Conservation (phyloP, 2,113 vertebrate genomes). For the Pangasianodon hypophthalmus region DNA sequence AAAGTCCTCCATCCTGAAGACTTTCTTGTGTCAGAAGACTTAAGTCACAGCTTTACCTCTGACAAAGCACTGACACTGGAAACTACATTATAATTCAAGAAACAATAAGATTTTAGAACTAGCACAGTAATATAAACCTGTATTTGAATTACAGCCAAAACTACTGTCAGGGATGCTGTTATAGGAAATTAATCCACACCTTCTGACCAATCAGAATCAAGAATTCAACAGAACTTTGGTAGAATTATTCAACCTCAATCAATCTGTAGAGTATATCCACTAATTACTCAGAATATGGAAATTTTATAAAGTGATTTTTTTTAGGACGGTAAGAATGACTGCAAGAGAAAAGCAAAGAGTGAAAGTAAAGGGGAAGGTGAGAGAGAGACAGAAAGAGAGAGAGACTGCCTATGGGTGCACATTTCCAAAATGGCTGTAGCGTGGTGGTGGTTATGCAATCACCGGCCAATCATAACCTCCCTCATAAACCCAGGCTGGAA, state of each 20-base stretch:
- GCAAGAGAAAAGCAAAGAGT: background rate
- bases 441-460: slow-evolving; percentile 42
- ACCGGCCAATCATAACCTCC: slow-evolving; percentile 59
- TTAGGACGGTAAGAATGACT: background rate
- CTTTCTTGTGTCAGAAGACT: background rate
- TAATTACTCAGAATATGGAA: background rate
- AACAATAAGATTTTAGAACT: background rate
- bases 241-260: background rate
- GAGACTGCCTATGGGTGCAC: slow-evolving; percentile 50
- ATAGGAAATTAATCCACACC: background rate
- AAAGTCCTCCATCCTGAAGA: background rate
- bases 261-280: background rate
- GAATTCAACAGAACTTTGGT: background rate
- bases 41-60: background rate
- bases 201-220: background rate
- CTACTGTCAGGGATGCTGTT: background rate
- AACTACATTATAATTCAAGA: background rate
- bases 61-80: background rate
- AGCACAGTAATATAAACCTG: background rate
- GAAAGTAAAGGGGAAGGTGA: background rate
- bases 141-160: background rate
- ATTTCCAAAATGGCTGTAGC: slow-evolving; percentile 52
- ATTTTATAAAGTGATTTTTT: background rate
- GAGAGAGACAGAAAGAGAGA: slow-evolving; percentile 24
- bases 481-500: slow-evolving; percentile 68